A percentile compares a stretch with the other conserved stretches of the same genome.
Evolutionary conservation across 2,888 invertebrate species (phyloP).

Genomic region (Hypomecis punctinalis): DNA sequence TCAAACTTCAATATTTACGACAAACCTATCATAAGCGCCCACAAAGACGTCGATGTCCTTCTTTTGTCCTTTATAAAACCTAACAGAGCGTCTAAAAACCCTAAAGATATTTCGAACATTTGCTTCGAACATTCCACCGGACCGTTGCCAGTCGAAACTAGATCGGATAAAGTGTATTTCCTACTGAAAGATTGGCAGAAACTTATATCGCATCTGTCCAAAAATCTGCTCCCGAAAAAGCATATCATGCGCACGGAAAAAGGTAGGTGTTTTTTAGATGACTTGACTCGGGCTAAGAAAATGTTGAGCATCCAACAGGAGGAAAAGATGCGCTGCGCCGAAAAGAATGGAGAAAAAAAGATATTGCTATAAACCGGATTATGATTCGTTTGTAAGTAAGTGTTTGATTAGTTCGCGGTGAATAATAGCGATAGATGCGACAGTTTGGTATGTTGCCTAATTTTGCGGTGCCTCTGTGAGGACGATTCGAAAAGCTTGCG

Average conservation of each 20-base stretch:
- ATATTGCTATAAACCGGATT: conserved; percentile 60
- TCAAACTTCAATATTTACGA: conserved; percentile 72
- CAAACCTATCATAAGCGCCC: conserved; percentile 68
- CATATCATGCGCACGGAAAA: conserved; percentile 73
- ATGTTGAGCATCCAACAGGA: conserved; percentile 62
- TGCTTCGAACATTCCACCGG: conserved; percentile 75
- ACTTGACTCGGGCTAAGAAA: conserved; percentile 72
- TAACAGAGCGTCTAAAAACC: conserved; percentile 48
- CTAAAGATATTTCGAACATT: conserved; percentile 69
- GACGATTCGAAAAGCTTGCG: conserved; percentile 3
- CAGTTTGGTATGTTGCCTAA: conserved; percentile 16
- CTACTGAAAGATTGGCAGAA: conserved; percentile 76
- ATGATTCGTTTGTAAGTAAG: conserved; percentile 19
- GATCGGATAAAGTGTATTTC: conserved; percentile 62
- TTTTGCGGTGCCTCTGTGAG: conserved; percentile 24
- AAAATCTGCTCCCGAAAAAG: conserved; percentile 69
- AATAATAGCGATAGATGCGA: conserved; percentile 28
- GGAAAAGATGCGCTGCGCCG: conserved; percentile 56
- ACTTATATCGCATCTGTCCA: conserved; percentile 71
- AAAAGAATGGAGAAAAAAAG: conserved; percentile 56
- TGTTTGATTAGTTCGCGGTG: conserved; percentile 30
- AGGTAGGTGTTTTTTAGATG: conserved; percentile 72
- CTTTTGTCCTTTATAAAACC: conserved; percentile 64
- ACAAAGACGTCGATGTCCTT: conserved; percentile 65
- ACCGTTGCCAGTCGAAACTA: conserved; percentile 66